A percentile compares a stretch with the other conserved stretches of the same genome.
Evolutionary conservation across 2,888 invertebrate genomes (phyloP).

Genomic region (Cataglyphis albicans): DNA sequence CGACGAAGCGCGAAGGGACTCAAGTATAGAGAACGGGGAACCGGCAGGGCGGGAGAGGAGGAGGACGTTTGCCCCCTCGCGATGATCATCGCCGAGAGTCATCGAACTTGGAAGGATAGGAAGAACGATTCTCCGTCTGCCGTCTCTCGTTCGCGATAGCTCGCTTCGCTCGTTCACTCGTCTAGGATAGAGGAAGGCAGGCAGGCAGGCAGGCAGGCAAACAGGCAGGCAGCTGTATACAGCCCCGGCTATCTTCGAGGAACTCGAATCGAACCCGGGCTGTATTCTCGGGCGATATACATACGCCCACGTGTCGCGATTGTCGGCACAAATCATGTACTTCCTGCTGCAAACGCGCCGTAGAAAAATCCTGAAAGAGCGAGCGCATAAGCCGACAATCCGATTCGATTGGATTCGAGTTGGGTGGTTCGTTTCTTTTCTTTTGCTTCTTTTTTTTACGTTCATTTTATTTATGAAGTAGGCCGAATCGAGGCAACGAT

Average conservation of each 20-base stretch:
- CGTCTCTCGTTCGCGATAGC: conserved; percentile 59
- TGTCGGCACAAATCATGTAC: conserved; percentile 54
- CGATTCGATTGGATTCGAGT: conserved; percentile 29
- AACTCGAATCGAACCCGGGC: conserved; percentile 56
- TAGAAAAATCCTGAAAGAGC: conserved; percentile 32
- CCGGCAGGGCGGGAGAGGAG: conserved; percentile 30
- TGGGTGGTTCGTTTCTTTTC: conserved; percentile 1
- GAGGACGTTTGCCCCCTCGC: conserved; percentile 61
- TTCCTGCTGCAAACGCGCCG: conserved; percentile 48
- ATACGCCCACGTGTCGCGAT: conserved; percentile 57
- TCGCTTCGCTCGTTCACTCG: conserved; percentile 32
- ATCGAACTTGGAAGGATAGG: conserved; percentile 76
- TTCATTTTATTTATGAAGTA: conserved; percentile 23
- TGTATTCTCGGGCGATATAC: conserved; percentile 50
- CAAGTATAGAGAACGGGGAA: conserved; percentile 26
- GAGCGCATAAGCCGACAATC: conserved; percentile 27
- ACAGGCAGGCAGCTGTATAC: conserved; percentile 52
- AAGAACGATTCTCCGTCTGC: conserved; percentile 61
- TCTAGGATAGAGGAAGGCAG: conserved; percentile 38
- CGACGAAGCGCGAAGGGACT: conserved; percentile 50
- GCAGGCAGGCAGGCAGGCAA: conserved; percentile 41
- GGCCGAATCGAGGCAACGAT: background rate
- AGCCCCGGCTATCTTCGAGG: conserved; percentile 48
- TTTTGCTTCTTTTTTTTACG: background rate
- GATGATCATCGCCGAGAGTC: conserved; percentile 75